Evolutionary conservation across 35 echinoderm and acorn worm species (phyloP), one percentile per base, ranked within the genome.

Genomic region (Heliocidaris tuberculata): DNA sequence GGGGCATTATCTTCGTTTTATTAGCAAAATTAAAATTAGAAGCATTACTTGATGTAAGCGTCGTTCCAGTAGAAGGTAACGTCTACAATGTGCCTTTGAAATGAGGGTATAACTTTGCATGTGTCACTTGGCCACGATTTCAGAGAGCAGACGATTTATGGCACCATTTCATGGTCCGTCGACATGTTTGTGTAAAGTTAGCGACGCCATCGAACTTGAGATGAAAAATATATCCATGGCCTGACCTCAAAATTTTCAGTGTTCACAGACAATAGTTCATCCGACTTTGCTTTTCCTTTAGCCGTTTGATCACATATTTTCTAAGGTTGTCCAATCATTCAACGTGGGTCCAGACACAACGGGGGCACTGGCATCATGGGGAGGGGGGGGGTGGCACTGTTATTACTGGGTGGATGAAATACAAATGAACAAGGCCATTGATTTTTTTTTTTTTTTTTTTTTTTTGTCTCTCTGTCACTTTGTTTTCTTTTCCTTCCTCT

Each of bases 101-200:
- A 70, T 6, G 60, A 19, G 16, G 17, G 60, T 4, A 70, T 16
- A 78, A 78, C 2, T 17, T 78, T 78, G 65, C 21, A 78, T 78
- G 65, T 78, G 65, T 78, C 65, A 78, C 65, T 78, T 78, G 65
- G 65, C 65, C 65, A 78, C 65, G 19, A n/a, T 27, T 78, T 78
- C 65, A 27, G 4, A 24, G 65, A 27, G 65, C 65, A 78, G 65
- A 78, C 65, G 65, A 78, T 78, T 78, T 78, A 78, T 78, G 65
- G 65, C 65, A 24, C 21, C 65, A n/a, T 78, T 78, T 78, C 65
- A 78, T 24, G 65, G 65, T 78, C 65, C 48, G 91, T 93, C 48
- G 50, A 93, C 29, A 59, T 59, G 91, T 93, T 93, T 93, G 91
- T 93, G 31, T 93, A 49, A 50, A 93, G 91, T 93, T 48, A 93